Evolutionary conservation across 1,140 invertebrate species (phyloP).

Genomic region (Drosophila santomea): DNA sequence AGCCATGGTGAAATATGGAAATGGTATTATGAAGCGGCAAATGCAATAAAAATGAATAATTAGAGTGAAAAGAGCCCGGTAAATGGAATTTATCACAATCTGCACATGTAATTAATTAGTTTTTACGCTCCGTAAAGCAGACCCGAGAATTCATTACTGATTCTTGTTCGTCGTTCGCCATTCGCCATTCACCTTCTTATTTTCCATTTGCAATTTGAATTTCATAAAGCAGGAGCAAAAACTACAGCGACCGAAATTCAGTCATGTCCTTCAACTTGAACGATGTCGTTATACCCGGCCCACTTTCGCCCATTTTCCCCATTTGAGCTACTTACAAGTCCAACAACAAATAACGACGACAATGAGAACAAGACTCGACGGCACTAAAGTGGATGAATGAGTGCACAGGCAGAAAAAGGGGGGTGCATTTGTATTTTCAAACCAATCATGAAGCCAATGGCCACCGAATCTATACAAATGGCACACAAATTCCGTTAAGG

Average conservation of each 20-base stretch:
- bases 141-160: slow-evolving; percentile 40
- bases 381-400: slow-evolving; percentile 33
- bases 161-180: slow-evolving; percentile 7
- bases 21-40: slow-evolving; percentile 35
- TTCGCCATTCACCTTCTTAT: slow-evolving; percentile 18
- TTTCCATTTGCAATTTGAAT: slow-evolving; percentile 65
- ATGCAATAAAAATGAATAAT: slow-evolving; percentile 40
- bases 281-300: slow-evolving; percentile 35
- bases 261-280: slow-evolving; percentile 75
- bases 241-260: slow-evolving; percentile 38
- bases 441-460: too few species aligned
- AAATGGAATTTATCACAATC: slow-evolving; percentile 72
- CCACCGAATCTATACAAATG: not conserved
- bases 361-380: slow-evolving; percentile 41
- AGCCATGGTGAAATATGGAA: slow-evolving; percentile 7
- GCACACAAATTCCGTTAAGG: not conserved
- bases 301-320: slow-evolving; percentile 20
- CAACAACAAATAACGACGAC: slow-evolving; percentile 51
- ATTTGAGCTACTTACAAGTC: slow-evolving; percentile 53
- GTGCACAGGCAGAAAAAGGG: slow-evolving; percentile 4
- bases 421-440: too few species aligned
- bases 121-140: slow-evolving; percentile 45
- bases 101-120: slow-evolving; percentile 79
- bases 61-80: slow-evolving; percentile 12
- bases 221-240: slow-evolving; percentile 68